phyloP scores from a whole-genome alignment of 2,113 vertebrate genomes.

The Gorsachius goisagi region DNA sequence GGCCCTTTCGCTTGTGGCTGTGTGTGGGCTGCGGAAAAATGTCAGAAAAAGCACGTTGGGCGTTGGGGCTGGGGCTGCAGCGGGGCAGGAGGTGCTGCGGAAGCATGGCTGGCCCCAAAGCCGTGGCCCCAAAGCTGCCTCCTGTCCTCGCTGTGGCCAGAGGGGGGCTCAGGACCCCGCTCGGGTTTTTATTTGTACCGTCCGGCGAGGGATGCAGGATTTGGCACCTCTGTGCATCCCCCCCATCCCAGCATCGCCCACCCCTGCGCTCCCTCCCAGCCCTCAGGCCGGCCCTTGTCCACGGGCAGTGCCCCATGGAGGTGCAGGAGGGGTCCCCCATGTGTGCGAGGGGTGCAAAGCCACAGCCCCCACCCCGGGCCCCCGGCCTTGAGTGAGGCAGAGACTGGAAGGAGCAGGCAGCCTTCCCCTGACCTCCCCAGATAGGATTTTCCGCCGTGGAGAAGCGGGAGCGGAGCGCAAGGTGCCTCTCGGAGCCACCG shows the following conservation, averaged over 20 bases:
- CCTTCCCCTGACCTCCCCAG: background rate
- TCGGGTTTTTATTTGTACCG: fast-evolving
- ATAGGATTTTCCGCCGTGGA: background rate
- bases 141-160: fast-evolving
- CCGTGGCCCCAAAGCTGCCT: background rate
- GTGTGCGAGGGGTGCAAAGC: fast-evolving
- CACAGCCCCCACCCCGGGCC: background rate
- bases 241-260: fast-evolving
- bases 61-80: background rate
- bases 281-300: background rate
- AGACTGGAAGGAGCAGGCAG: background rate
- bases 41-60: background rate
- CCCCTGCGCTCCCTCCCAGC: background rate
- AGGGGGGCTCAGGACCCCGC: background rate
- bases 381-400: background rate
- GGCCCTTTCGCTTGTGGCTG: fast-evolving
- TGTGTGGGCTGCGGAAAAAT: background rate
- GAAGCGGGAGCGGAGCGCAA: background rate
- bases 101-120: background rate
- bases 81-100: background rate
- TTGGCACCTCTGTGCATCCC: fast-evolving
- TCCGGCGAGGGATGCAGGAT: fast-evolving
- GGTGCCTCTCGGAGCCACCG: slow-evolving; percentile 54
- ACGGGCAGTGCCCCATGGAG: fast-evolving
- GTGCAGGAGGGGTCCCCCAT: background rate